These are phyloP conservation scores for Coregonus suidteri DNA, from an alignment of 2,797 vertebrate species.

Conservation along the genomic window DNA sequence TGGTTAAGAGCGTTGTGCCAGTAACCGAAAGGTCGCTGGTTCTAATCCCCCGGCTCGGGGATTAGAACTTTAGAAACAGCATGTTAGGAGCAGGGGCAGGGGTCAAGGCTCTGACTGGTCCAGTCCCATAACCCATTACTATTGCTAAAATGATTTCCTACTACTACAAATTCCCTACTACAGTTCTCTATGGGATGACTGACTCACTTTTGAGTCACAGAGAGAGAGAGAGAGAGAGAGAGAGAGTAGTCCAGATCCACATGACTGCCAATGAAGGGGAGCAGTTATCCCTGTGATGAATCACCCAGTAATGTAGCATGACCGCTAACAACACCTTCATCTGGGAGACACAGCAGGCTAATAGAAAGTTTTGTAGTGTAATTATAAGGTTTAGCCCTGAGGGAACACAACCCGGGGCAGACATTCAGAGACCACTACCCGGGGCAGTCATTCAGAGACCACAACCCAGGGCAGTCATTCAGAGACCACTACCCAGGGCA, in stretches of 20 bases:
- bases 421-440: too few species aligned
- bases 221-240: constrained; percentile 50
- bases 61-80: too few species aligned
- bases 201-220: constrained; percentile 18
- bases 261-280: constrained; percentile 56
- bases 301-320: constrained; percentile 64
- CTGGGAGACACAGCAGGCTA: constrained; percentile 49
- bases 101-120: too few species aligned
- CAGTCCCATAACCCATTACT: too few species aligned
- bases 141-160: too few species aligned
- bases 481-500: neutral
- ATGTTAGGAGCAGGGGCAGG: too few species aligned
- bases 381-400: constrained; percentile 24
- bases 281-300: constrained; percentile 51
- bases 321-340: constrained; percentile 44
- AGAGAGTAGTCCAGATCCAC: constrained; percentile 60
- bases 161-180: constrained; percentile 23
- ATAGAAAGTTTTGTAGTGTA: constrained; percentile 28
- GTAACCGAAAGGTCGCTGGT: too few species aligned
- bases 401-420: constrained; percentile 17
- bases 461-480: neutral
- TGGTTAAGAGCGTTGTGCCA: too few species aligned
- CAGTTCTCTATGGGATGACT: constrained; percentile 46
- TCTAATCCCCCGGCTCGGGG: too few species aligned
- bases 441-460: neutral